phyloP scores from a whole-genome alignment of 2,113 vertebrate species.

The Rana temporaria region DNA sequence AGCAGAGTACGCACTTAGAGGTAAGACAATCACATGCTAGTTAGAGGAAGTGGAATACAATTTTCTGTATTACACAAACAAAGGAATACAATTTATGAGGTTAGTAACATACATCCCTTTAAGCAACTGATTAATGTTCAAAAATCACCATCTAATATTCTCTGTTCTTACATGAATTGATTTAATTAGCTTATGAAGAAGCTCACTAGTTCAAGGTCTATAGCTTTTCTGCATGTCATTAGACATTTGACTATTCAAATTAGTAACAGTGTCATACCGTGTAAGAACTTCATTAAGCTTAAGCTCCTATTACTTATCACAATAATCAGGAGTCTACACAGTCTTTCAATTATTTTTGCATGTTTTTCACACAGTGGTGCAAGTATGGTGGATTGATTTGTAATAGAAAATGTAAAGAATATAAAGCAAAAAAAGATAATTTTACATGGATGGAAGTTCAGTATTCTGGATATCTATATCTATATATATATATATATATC shows the following conservation, averaged over 20 bases:
- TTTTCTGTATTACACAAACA: neutral
- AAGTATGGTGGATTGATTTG: too few species aligned
- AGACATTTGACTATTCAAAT: conserved; percentile 35
- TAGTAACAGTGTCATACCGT: conserved; percentile 39
- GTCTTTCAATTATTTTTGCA: conserved; percentile 1
- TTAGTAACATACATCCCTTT: neutral
- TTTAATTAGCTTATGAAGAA: conserved; percentile 27
- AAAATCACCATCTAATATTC: neutral
- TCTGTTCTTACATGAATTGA: conserved; percentile 1
- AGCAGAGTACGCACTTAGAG: neutral
- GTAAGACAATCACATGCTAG: neutral
- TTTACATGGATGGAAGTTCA: too few species aligned
- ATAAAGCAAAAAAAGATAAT: too few species aligned
- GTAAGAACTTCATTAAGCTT: conserved; percentile 40
- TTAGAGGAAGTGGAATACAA: neutral
- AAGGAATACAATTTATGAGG: neutral
- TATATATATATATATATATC: too few species aligned
- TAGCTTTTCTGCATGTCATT: conserved; percentile 15
- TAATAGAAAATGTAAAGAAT: too few species aligned
- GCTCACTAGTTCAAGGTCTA: conserved; percentile 17
- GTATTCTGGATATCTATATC: too few species aligned
- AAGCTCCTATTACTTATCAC: conserved; percentile 20
- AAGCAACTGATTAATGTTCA: neutral
- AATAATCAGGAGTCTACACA: conserved; percentile 17
- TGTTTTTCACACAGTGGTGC: too few species aligned